Percentiles rank a stretch among this genome's conserved stretches.
Evolutionary conservation across 2,797 vertebrate species (phyloP).

Genomic region (Xyrichtys novacula): DNA sequence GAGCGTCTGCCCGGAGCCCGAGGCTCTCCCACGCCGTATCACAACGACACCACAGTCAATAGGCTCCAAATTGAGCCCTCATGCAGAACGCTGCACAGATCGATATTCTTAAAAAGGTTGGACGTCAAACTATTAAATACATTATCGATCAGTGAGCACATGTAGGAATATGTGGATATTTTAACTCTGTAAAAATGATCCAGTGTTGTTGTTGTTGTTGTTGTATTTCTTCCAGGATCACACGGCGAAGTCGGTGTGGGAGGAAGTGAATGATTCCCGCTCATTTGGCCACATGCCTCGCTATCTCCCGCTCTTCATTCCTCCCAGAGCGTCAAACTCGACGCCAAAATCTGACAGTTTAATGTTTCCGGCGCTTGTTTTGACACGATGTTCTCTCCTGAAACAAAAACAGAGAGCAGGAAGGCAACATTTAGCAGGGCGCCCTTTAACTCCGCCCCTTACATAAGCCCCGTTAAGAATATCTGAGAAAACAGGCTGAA

Average conservation of each 20-base stretch:
- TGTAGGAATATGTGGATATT: conserved; percentile 72
- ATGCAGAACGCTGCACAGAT: conserved; percentile 81
- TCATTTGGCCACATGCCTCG: conserved; percentile 48
- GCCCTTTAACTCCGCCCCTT: conserved; percentile 61
- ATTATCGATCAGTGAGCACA: conserved; percentile 79
- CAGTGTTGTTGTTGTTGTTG: conserved; percentile 58
- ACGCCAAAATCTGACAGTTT: conserved; percentile 58
- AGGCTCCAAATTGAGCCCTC: conserved; percentile 84
- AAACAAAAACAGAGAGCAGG: conserved; percentile 45
- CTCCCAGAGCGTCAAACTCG: conserved; percentile 46
- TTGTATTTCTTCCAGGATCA: conserved; percentile 54
- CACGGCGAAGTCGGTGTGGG: conserved; percentile 38
- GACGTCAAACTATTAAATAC: conserved; percentile 89
- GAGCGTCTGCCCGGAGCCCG: conserved; percentile 83
- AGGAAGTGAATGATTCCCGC: conserved; percentile 44
- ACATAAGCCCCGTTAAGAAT: conserved; percentile 69
- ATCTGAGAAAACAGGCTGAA: conserved; percentile 66
- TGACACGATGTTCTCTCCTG: conserved; percentile 54
- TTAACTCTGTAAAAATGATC: conserved; percentile 59
- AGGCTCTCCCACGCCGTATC: conserved; percentile 80
- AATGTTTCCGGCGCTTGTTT: conserved; percentile 35
- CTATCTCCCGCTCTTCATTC: conserved; percentile 41
- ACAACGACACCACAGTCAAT: conserved; percentile 86
- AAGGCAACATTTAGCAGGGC: conserved; percentile 28
- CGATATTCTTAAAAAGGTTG: conserved; percentile 89